These are phyloP conservation scores for Naja naja DNA, from an alignment of 2,113 vertebrate species.

Conservation along the genomic window DNA sequence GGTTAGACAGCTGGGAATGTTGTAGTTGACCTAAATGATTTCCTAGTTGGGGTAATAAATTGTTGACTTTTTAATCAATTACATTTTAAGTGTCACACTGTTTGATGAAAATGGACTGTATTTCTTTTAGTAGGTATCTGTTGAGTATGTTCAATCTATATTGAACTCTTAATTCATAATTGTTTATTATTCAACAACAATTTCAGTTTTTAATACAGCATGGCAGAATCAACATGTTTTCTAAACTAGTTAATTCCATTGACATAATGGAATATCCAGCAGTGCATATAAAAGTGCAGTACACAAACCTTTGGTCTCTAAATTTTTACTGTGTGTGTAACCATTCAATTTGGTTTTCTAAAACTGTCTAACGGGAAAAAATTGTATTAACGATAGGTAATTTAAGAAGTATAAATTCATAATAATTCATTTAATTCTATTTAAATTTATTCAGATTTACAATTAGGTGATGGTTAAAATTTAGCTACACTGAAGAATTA, in stretches of 20 bases:
- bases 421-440: neutral
- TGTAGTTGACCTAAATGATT: neutral
- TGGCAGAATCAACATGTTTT: neutral
- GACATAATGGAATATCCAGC: neutral
- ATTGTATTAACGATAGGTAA: neutral
- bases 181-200: neutral
- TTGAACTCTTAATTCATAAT: neutral
- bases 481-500: constrained; percentile 46
- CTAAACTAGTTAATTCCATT: neutral
- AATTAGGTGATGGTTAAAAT: constrained; percentile 23
- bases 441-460: constrained; percentile 29
- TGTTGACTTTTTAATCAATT: neutral
- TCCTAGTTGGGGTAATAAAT: neutral
- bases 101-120: neutral
- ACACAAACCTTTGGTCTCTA: neutral
- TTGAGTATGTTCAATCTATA: neutral
- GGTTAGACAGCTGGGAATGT: neutral
- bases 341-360: neutral
- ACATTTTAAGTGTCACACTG: neutral
- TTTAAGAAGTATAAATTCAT: neutral
- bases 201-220: neutral
- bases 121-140: neutral
- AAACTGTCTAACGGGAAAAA: constrained; percentile 4
- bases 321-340: neutral
- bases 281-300: neutral